Evolutionary conservation across 2,888 invertebrate species (phyloP).

Genomic region (Dynastes maya): DNA sequence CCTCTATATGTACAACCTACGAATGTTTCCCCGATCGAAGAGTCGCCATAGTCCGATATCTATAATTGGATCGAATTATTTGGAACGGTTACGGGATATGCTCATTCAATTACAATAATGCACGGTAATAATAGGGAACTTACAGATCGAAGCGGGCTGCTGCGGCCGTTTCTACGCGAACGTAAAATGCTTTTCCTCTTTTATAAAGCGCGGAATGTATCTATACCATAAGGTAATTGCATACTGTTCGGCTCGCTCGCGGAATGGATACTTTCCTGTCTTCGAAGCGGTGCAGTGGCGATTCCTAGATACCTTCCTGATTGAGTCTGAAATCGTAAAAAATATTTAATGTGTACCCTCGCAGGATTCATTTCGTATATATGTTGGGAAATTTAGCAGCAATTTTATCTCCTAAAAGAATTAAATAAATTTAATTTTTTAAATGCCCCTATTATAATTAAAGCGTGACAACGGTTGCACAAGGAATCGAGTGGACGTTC

Average conservation of each 20-base stretch:
- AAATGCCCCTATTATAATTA: no score
- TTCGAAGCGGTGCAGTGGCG: slow-evolving; percentile 8
- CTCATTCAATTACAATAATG: slow-evolving; percentile 54
- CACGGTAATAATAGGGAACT: slow-evolving; percentile 48
- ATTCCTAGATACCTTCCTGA: background rate
- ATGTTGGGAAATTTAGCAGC: no score
- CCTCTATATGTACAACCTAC: background rate
- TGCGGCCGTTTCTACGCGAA: slow-evolving; percentile 30
- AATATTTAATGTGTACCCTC: background rate
- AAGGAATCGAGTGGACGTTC: no score
- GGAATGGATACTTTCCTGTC: background rate
- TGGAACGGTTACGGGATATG: slow-evolving; percentile 53
- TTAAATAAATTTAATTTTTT: no score
- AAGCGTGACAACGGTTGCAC: no score
- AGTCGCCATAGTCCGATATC: slow-evolving; percentile 52
- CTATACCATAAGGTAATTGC: slow-evolving; percentile 33
- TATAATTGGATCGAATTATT: slow-evolving; percentile 55
- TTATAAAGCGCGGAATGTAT: slow-evolving; percentile 12
- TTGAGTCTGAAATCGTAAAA: background rate
- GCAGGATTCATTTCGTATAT: no score
- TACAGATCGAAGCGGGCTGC: slow-evolving; percentile 40
- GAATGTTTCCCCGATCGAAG: slow-evolving; percentile 42
- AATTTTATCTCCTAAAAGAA: no score
- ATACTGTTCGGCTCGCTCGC: slow-evolving; percentile 3
- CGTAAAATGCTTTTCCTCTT: slow-evolving; percentile 31